These are phyloP conservation scores for Pangasius krempfi DNA, from an alignment of 2,797 vertebrate species.

Conservation along the genomic window DNA sequence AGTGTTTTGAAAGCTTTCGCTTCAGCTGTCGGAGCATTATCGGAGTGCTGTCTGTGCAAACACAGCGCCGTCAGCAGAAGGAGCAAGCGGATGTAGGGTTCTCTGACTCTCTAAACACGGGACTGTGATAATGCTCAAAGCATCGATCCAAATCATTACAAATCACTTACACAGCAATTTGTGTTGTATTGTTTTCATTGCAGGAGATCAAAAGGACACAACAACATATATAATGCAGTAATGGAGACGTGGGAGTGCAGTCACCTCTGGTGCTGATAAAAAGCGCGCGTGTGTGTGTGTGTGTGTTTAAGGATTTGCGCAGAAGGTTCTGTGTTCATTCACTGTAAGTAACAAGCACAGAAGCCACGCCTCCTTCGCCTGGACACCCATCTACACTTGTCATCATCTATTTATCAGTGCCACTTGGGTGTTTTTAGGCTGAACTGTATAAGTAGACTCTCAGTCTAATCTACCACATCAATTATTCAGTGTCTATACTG, in stretches of 20 bases:
- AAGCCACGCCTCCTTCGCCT: background rate
- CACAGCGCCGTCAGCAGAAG: conserved; percentile 29
- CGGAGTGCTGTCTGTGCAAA: conserved; percentile 34
- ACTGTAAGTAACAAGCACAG: background rate
- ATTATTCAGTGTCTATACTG: background rate
- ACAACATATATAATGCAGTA: background rate
- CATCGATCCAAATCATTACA: conserved; percentile 28
- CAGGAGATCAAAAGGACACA: background rate
- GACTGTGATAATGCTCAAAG: conserved; percentile 4
- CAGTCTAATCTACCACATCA: background rate
- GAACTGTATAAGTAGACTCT: background rate
- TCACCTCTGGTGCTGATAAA: background rate
- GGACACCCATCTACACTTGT: background rate
- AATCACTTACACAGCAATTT: conserved; percentile 12
- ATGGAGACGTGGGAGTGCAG: background rate
- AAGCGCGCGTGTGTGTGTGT: background rate
- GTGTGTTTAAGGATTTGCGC: background rate
- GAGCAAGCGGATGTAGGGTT: background rate
- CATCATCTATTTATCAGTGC: background rate
- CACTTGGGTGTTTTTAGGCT: background rate
- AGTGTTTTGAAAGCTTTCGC: conserved; percentile 20
- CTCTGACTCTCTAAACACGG: background rate
- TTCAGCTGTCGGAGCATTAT: background rate
- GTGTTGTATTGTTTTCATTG: background rate
- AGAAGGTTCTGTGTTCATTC: background rate